Evolutionary conservation across 1,140 invertebrate species (phyloP), one percentile per base, ranked within the genome.

Genomic region (Scaptomyza graminum): DNA sequence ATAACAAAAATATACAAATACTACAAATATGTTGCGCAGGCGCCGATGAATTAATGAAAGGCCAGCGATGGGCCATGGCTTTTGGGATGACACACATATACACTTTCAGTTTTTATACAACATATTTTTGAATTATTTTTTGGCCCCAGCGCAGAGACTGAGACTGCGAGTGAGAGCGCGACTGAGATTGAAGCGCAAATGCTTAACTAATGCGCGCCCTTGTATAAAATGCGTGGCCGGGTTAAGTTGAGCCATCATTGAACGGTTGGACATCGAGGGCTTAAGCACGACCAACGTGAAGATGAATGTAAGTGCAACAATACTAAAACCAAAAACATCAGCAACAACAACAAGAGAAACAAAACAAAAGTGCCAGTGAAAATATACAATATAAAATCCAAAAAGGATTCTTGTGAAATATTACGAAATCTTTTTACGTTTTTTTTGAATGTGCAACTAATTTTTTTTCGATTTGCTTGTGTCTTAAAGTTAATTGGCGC

Each of bases 251-350:
- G 56, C 62, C 80, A 90, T 90, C 88, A 90, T 90, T 90, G 73
- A 87, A 73, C 83, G 78, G 75, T 90, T 90, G 88, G 88, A 90
- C 77, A 84, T 76, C 83, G 74, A 90, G 80, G 74, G 83, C 83
- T 88, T 59, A 90, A 78, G 88, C 83, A 90, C 82, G 82, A 90
- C 88, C 88, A 84, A 90, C 88, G 81, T 74, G 62, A 88, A 81
- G 57, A 90, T 90, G 88, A 90, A 84, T 74, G 88, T 90, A 90
- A 90, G 88, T 74, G 60, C 63, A 60, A 25, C 41, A 63, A 16
- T 9, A 34, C 8, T 1, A 39, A 47, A 22, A 3, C 18, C 18
- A 22, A 22, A 22, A 22, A 0, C 4, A 22, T 7, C 49, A 67
- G 12, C 55, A 34, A 18, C 44, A 50, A 12, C 28, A 49, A 31